phyloP scores from a whole-genome alignment of 2,888 invertebrate species.

The Apeira syringaria region DNA sequence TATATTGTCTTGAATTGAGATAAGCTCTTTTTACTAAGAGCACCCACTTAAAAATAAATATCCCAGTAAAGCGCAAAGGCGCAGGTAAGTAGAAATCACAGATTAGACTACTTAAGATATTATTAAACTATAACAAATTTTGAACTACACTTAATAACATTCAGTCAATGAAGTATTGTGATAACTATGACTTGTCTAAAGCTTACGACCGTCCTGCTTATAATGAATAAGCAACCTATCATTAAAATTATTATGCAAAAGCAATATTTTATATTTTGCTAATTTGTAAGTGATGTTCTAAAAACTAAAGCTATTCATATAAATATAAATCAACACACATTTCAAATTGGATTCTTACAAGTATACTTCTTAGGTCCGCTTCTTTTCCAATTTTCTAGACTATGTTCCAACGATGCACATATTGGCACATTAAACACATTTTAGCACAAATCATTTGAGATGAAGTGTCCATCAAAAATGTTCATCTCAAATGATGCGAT shows the following conservation, averaged over 20 bases:
- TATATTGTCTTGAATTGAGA: constrained; percentile 3
- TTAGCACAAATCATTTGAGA: too few relatives aligned
- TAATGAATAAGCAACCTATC: neutral
- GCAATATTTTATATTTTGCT: neutral
- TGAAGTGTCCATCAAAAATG: too few relatives aligned
- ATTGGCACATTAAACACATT: too few relatives aligned
- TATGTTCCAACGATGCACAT: too few relatives aligned
- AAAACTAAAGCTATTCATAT: neutral
- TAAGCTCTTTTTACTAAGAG: neutral
- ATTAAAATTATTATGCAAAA: constrained; percentile 1
- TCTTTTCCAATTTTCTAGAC: too few relatives aligned
- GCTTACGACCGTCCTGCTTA: neutral
- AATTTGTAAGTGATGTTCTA: too few relatives aligned
- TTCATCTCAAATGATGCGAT: too few relatives aligned
- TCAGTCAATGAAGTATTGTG: constrained; percentile 8
- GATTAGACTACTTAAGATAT: constrained; percentile 17
- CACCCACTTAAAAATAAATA: constrained; percentile 1
- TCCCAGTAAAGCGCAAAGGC: constrained; percentile 11
- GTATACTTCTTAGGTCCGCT: too few relatives aligned
- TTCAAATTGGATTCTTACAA: too few relatives aligned
- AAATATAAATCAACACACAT: too few relatives aligned
- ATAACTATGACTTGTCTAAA: neutral
- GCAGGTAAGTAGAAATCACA: constrained; percentile 27
- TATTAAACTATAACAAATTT: neutral
- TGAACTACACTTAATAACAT: constrained; percentile 2